Evolutionary conservation across 2,113 vertebrate species (phyloP).

Genomic region (Typhlomys cinereus): DNA sequence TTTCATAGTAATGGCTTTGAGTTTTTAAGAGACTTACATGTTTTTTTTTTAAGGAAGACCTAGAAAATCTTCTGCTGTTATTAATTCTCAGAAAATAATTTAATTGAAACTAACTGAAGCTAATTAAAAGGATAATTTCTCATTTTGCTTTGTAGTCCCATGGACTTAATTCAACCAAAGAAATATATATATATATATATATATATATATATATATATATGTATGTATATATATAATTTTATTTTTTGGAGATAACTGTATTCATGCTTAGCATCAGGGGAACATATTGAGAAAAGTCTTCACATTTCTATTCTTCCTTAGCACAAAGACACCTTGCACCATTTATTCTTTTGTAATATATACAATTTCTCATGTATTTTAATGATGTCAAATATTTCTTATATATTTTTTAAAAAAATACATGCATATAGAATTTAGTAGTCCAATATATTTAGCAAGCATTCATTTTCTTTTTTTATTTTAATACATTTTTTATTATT

Average conservation of each 20-base stretch:
- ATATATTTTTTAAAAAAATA: neutral
- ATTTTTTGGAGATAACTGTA: constrained; percentile 55
- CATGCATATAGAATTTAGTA: neutral
- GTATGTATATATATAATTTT: neutral
- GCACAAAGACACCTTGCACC: neutral
- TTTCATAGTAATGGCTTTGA: constrained; percentile 71
- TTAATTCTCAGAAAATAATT: constrained; percentile 82
- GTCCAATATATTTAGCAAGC: neutral
- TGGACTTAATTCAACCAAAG: constrained; percentile 77
- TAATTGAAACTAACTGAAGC: constrained; percentile 77
- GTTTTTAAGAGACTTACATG: constrained; percentile 71
- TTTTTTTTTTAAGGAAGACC: constrained; percentile 76
- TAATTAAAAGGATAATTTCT: constrained; percentile 82
- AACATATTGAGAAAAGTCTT: constrained; percentile 50
- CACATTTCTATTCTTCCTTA: constrained; percentile 34
- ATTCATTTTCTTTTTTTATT: constrained; percentile 18
- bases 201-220: neutral
- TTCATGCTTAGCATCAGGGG: constrained; percentile 40
- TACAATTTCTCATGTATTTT: neutral
- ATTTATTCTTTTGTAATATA: constrained; percentile 43
- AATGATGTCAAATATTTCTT: neutral
- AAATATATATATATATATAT: constrained; percentile 21
- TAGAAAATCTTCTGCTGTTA: constrained; percentile 75
- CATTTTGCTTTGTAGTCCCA: constrained; percentile 78
- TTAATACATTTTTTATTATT: neutral